Conservation (phyloP, 2,888 invertebrate species). For the Melanargia galathea region DNA sequence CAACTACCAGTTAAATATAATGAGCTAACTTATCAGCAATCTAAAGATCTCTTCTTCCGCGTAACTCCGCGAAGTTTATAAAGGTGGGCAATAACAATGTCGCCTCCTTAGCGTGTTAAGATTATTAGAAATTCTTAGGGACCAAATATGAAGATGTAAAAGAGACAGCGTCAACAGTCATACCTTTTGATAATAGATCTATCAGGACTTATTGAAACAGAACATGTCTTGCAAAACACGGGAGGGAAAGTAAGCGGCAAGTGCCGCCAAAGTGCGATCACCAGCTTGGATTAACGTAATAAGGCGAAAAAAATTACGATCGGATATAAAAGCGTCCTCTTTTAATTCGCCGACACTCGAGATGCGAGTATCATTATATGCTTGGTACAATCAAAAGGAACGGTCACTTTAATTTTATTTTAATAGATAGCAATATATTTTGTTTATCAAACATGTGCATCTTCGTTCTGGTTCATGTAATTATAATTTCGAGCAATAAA, state of each 20-base stretch:
- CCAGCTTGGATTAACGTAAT: neutral
- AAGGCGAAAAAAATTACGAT: conserved; percentile 2
- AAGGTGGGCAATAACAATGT: conserved; percentile 3
- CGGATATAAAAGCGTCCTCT: conserved; percentile 27
- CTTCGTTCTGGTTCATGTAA: conserved; percentile 4
- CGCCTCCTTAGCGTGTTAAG: neutral
- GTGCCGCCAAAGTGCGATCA: neutral
- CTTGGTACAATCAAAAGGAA: conserved; percentile 20
- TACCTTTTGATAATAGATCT: no score
- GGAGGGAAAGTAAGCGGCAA: neutral
- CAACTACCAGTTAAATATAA: conserved; percentile 37
- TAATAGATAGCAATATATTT: neutral
- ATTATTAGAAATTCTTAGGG: neutral
- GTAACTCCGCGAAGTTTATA: conserved; percentile 17
- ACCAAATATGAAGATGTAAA: neutral
- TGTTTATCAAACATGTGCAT: conserved; percentile 5
- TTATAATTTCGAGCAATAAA: conserved; percentile 8
- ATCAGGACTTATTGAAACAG: no score
- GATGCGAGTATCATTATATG: conserved; percentile 12
- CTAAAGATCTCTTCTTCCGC: conserved; percentile 31
- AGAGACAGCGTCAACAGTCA: no score
- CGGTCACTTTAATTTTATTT: conserved; percentile 11
- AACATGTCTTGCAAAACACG: neutral
- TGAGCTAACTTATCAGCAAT: conserved; percentile 35
- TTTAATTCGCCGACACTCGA: conserved; percentile 18